Percentiles rank a stretch among this genome's conserved stretches.
phyloP scores from a whole-genome alignment of 2,888 invertebrate species.

The Eledona agricola region DNA sequence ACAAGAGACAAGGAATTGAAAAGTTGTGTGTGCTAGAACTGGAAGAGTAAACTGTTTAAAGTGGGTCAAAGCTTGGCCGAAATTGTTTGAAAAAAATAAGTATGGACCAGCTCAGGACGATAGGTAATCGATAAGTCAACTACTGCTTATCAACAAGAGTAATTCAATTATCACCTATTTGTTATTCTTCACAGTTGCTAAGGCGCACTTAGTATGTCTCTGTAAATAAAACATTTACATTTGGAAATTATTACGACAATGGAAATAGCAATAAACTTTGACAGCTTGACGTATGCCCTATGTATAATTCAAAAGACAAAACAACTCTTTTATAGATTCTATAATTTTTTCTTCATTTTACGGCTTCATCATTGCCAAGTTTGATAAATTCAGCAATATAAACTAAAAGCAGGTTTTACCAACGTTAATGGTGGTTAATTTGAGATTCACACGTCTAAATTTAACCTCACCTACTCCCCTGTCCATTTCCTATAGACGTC shows the following conservation, averaged over 20 bases:
- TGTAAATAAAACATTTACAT: slow-evolving; percentile 30
- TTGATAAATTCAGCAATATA: slow-evolving; percentile 15
- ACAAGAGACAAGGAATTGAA: too few relatives aligned
- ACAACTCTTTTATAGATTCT: slow-evolving; percentile 30
- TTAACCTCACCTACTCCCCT: slow-evolving; percentile 25
- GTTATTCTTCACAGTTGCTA: slow-evolving; percentile 33
- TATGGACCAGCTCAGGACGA: slow-evolving; percentile 16
- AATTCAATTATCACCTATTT: slow-evolving; percentile 35
- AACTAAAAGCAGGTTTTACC: too few relatives aligned
- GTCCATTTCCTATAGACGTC: slow-evolving; percentile 26
- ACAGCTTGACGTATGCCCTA: slow-evolving; percentile 30
- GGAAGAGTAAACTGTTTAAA: too few relatives aligned
- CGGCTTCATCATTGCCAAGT: slow-evolving; percentile 16
- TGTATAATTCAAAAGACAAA: slow-evolving; percentile 33
- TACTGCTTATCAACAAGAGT: slow-evolving; percentile 24
- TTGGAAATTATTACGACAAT: slow-evolving; percentile 33
- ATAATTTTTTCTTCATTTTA: slow-evolving; percentile 26
- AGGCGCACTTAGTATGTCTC: slow-evolving; percentile 32
- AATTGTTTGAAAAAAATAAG: too few relatives aligned
- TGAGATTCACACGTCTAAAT: slow-evolving; percentile 20
- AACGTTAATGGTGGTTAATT: slow-evolving; percentile 6
- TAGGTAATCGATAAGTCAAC: slow-evolving; percentile 35
- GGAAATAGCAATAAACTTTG: slow-evolving; percentile 33
- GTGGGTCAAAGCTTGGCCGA: slow-evolving; percentile 19
- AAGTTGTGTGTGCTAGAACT: too few relatives aligned